These are phyloP conservation scores for Trissoscelio sp. DNA, from an alignment of 2,888 invertebrate species.

Conservation along the genomic window DNA sequence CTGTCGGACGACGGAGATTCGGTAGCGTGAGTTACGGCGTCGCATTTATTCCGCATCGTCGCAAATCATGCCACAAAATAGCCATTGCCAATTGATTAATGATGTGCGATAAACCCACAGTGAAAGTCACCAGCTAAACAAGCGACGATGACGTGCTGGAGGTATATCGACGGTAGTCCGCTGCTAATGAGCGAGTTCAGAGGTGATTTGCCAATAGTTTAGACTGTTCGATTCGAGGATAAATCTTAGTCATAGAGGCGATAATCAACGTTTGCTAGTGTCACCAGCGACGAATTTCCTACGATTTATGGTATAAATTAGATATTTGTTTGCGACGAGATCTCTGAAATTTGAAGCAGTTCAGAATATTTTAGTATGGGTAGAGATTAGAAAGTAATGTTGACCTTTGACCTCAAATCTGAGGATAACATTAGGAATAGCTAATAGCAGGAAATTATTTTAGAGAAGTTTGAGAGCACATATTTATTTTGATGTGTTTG, in stretches of 20 bases:
- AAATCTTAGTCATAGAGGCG: constrained; percentile 39
- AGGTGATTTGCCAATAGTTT: constrained; percentile 58
- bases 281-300: constrained; percentile 28
- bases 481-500: too few species aligned
- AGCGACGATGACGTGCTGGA: constrained; percentile 50
- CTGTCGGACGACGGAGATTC: constrained; percentile 37
- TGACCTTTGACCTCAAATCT: too few species aligned
- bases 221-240: constrained; percentile 20
- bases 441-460: too few species aligned
- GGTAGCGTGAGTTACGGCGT: constrained; percentile 44
- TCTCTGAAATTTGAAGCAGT: too few species aligned
- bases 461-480: too few species aligned
- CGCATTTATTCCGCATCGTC: constrained; percentile 65
- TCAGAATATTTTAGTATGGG: too few species aligned
- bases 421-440: too few species aligned
- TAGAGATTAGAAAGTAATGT: too few species aligned
- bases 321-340: neutral
- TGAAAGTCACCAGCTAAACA: constrained; percentile 63
- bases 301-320: constrained; percentile 14
- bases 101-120: constrained; percentile 64
- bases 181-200: constrained; percentile 61
- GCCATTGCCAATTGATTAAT: constrained; percentile 70
- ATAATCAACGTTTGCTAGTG: constrained; percentile 25
- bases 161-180: constrained; percentile 43
- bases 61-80: constrained; percentile 68